phyloP scores from a whole-genome alignment of 92 coral and sea anemone genomes.

The Porites cylindrica region DNA sequence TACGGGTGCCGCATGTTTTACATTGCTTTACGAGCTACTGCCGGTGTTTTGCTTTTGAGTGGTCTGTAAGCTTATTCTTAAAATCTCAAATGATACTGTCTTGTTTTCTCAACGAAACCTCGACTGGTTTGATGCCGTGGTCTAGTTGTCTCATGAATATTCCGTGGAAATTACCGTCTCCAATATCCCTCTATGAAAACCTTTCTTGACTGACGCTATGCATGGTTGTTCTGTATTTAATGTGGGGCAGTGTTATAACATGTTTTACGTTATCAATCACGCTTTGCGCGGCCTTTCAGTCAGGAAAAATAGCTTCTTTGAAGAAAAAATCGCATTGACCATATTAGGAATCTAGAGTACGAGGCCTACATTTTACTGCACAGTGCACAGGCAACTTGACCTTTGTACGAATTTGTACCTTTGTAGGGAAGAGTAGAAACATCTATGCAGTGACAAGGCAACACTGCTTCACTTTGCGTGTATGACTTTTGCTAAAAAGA shows the following conservation, averaged over 20 bases:
- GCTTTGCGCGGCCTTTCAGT: neutral
- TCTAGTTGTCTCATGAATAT: neutral
- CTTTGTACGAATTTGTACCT: too few relatives aligned
- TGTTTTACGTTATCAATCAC: conserved; percentile 27
- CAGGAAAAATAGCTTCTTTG: conserved; percentile 3
- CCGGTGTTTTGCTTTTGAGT: neutral
- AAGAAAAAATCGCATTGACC: neutral
- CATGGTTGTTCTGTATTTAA: neutral
- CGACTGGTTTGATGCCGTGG: neutral
- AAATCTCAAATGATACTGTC: neutral
- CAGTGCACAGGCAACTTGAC: too few relatives aligned
- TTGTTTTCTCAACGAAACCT: neutral
- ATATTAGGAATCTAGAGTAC: neutral
- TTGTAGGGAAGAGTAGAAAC: too few relatives aligned
- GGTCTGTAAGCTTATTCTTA: neutral
- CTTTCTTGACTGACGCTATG: neutral
- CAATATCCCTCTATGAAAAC: neutral
- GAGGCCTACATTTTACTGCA: too few relatives aligned
- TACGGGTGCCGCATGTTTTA: conserved; percentile 34
- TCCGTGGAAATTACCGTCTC: neutral
- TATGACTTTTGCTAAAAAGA: too few relatives aligned
- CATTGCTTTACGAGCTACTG: conserved; percentile 2
- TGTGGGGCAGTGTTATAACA: neutral
- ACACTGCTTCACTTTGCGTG: too few relatives aligned
- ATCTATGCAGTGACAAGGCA: too few relatives aligned